Conservation (phyloP, 2,888 invertebrate genomes). For the Bombyx huttoni region DNA sequence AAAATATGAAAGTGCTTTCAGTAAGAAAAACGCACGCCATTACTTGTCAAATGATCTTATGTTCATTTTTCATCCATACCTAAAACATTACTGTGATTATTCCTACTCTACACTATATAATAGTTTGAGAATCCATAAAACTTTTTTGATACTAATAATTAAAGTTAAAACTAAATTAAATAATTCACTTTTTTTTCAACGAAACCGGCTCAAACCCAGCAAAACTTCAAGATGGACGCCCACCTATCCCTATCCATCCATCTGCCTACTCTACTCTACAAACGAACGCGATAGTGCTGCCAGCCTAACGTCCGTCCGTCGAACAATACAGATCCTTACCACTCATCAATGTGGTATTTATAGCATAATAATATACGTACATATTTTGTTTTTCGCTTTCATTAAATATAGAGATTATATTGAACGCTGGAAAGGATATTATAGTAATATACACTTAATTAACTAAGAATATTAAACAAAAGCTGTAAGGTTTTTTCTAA, state of each 20-base stretch:
- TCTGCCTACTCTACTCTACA: conserved; percentile 4
- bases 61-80: conserved; percentile 73
- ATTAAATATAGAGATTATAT: too few relatives aligned
- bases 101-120: conserved; percentile 68
- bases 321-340: too few relatives aligned
- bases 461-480: too few relatives aligned
- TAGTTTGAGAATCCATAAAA: conserved; percentile 58
- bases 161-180: conserved; percentile 55
- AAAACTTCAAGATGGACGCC: conserved; percentile 86
- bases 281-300: conserved; percentile 6
- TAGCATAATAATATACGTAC: too few relatives aligned
- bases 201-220: conserved; percentile 82
- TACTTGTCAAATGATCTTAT: conserved; percentile 72
- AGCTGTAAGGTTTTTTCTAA: too few relatives aligned
- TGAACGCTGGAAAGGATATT: too few relatives aligned
- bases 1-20: conserved; percentile 71
- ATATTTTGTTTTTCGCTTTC: too few relatives aligned
- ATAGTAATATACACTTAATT: too few relatives aligned
- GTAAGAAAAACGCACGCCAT: conserved; percentile 78
- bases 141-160: conserved; percentile 61
- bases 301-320: not conserved
- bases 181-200: conserved; percentile 70
- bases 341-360: too few relatives aligned
- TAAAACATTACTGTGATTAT: conserved; percentile 80
- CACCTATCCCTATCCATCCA: conserved; percentile 61